These are phyloP conservation scores for Jaculus jaculus DNA, from an alignment of 2,113 vertebrate genomes.

Conservation along the genomic window DNA sequence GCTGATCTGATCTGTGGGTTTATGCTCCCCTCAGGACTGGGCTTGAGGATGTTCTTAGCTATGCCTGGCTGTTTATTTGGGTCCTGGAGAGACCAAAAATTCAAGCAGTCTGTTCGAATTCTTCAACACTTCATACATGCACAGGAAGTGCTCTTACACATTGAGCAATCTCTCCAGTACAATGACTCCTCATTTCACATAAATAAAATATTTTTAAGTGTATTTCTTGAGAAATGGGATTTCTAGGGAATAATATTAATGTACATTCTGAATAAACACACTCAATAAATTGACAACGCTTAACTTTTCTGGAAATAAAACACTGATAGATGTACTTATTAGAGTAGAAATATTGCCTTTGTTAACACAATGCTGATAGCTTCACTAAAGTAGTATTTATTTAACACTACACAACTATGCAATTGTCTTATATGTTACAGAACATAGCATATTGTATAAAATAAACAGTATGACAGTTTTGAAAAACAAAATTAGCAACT, in stretches of 20 bases:
- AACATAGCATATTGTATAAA: not conserved
- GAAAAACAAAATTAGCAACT: not conserved
- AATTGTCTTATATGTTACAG: not conserved
- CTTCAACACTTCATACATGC: no score
- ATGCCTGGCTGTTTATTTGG: no score
- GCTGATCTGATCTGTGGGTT: no score
- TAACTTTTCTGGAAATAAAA: conserved; percentile 37
- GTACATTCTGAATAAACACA: not conserved
- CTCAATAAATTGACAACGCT: not conserved
- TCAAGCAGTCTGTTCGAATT: no score
- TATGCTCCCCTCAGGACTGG: no score
- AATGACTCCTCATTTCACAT: not conserved
- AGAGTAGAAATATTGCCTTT: not conserved
- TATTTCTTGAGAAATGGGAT: not conserved
- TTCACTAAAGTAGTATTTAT: not conserved
- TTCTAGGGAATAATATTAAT: not conserved
- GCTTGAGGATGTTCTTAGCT: no score
- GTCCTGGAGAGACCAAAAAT: no score
- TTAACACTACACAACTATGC: not conserved
- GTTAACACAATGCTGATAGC: not conserved
- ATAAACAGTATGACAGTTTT: not conserved
- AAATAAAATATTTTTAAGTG: not conserved
- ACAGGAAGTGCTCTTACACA: no score
- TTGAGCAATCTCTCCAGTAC: no score
- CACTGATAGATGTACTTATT: not conserved